Evolutionary conservation across 1,140 invertebrate genomes (phyloP).

Genomic region (Ctenoplectra terminalis): DNA sequence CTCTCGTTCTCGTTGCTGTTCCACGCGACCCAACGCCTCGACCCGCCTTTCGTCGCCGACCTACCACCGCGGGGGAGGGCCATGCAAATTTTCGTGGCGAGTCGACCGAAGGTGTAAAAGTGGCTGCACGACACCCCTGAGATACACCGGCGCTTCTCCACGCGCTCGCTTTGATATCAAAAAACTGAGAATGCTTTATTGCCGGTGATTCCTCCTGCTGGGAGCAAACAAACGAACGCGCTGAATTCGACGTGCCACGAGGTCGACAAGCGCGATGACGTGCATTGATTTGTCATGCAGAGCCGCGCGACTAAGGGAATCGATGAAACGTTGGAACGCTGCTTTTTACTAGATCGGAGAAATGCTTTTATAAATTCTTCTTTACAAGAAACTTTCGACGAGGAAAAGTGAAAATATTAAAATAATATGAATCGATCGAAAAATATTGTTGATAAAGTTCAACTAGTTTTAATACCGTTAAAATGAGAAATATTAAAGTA

Average conservation of each 20-base stretch:
- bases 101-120: constrained; percentile 46
- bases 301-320: background rate
- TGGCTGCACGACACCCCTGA: constrained; percentile 39
- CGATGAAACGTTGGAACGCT: background rate
- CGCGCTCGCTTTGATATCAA: background rate
- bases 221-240: background rate
- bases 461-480: no score
- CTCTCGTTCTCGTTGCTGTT: background rate
- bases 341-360: background rate
- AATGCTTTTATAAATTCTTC: no score
- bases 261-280: background rate
- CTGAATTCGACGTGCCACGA: background rate
- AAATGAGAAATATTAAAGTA: no score
- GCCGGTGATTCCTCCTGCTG: constrained; percentile 41
- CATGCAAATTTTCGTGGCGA: constrained; percentile 59
- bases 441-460: no score
- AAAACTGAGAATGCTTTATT: constrained; percentile 56
- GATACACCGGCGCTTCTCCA: background rate
- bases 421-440: no score
- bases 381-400: no score
- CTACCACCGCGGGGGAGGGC: background rate
- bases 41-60: background rate
- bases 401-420: no score
- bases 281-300: constrained; percentile 3
- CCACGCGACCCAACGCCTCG: constrained; percentile 24